Evolutionary conservation across 2,113 vertebrate genomes (phyloP).

Genomic region (Burhinus bistriatus): DNA sequence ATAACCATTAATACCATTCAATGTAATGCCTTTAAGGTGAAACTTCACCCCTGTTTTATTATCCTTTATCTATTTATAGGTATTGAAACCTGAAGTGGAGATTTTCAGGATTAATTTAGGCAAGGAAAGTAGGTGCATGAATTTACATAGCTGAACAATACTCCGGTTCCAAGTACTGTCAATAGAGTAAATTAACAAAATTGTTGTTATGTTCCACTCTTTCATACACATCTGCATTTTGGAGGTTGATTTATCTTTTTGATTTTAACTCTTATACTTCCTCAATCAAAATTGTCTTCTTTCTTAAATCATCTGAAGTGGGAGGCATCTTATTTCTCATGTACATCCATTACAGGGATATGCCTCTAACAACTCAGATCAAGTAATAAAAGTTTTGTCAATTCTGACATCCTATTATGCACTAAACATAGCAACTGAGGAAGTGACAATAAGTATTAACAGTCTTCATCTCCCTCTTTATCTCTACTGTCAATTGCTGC

Average conservation of each 20-base stretch:
- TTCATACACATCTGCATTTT: background rate
- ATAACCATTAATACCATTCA: background rate
- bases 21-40: background rate
- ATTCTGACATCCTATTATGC: background rate
- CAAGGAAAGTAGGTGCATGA: background rate
- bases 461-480: background rate
- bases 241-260: background rate
- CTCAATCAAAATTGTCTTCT: background rate
- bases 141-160: background rate
- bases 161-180: background rate
- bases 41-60: background rate
- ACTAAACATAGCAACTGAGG: background rate
- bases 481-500: background rate
- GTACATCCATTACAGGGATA: background rate
- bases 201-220: background rate
- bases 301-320: background rate
- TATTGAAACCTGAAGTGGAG: background rate
- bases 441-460: background rate
- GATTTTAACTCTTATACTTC: background rate
- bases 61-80: background rate
- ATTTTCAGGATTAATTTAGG: background rate
- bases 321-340: background rate
- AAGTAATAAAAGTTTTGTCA: background rate
- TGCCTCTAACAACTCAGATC: background rate
- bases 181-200: background rate